These are phyloP conservation scores for Nothura maculosa DNA, from an alignment of 2,797 vertebrate species.

Conservation along the genomic window DNA sequence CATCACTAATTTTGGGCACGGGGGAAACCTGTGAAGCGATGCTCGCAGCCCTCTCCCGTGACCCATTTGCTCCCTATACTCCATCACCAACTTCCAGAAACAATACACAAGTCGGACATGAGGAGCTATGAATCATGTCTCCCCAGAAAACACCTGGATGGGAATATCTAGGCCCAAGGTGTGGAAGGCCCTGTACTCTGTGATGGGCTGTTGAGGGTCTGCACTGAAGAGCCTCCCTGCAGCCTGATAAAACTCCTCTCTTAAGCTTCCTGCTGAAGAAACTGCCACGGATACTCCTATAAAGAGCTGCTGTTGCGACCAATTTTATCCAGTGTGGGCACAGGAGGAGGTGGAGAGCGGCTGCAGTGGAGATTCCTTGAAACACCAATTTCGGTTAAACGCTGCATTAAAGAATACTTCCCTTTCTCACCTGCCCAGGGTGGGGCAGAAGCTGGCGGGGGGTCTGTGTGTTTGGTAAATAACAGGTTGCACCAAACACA, in stretches of 20 bases:
- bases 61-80: background rate
- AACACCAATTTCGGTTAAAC: background rate
- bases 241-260: background rate
- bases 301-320: background rate
- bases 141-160: background rate
- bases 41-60: background rate
- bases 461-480: background rate
- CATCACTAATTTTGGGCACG: background rate
- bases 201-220: background rate
- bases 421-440: background rate
- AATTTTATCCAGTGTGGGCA: accelerated
- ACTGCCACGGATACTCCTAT: background rate
- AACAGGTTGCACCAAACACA: constrained; percentile 1
- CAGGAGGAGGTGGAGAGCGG: background rate
- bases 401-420: background rate
- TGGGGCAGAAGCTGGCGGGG: background rate
- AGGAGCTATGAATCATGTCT: background rate
- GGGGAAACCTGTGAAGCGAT: background rate
- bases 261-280: background rate
- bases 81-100: background rate
- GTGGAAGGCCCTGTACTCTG: accelerated
- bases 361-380: background rate
- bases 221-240: background rate
- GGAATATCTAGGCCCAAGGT: background rate
- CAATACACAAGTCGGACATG: background rate